phyloP scores from a whole-genome alignment of 2,888 invertebrate species.

The Dysmachus trigonus region DNA sequence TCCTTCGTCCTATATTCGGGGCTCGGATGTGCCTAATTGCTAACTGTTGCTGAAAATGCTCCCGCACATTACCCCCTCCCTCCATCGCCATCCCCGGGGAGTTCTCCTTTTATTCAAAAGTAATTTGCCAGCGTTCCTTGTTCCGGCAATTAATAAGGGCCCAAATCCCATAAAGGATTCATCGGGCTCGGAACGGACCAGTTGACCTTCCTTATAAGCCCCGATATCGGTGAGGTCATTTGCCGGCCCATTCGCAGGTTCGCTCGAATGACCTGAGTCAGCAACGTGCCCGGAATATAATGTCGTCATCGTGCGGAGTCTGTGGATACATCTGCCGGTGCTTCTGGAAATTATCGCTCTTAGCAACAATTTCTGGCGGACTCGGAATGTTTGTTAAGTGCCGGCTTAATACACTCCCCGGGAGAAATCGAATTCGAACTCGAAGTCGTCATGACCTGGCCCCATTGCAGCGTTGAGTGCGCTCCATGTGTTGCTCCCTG shows the following conservation, averaged over 20 bases:
- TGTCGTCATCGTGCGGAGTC: not conserved
- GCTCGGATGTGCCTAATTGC: not conserved
- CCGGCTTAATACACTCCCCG: not conserved
- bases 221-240: conserved; percentile 6
- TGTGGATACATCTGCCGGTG: conserved; percentile 4
- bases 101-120: not conserved
- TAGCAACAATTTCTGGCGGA: conserved; percentile 11
- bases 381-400: conserved; percentile 20
- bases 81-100: not conserved
- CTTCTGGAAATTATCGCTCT: conserved; percentile 13
- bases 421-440: conserved; percentile 8
- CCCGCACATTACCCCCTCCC: not conserved
- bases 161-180: conserved; percentile 12
- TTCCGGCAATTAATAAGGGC: conserved; percentile 9
- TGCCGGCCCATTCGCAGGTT: conserved; percentile 13
- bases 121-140: not conserved
- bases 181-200: not conserved
- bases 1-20: not conserved
- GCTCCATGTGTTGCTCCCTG: not conserved
- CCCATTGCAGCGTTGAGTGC: not conserved
- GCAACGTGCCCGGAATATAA: conserved; percentile 24
- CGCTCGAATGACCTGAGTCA: conserved; percentile 14
- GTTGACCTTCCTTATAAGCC: conserved; percentile 14
- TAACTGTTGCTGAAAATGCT: not conserved
- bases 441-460: not conserved